Evolutionary conservation across 2,113 vertebrate genomes (phyloP), one percentile per base, ranked within the genome.

Genomic region (Melozone crissalis): DNA sequence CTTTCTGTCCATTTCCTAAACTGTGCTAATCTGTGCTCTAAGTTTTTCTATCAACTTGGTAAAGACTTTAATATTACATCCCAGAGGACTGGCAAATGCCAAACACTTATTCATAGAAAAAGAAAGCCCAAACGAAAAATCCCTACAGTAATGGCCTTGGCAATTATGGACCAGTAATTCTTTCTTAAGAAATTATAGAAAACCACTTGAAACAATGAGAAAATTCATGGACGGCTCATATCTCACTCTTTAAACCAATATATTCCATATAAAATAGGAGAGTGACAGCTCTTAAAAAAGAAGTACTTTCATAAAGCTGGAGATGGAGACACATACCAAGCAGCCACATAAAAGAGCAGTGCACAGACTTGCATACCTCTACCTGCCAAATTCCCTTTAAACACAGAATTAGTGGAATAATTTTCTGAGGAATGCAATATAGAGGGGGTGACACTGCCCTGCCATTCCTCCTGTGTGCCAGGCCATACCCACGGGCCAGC

Each of bases 301-400:
- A 12, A 66, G 19, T 30, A 35, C 27, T 52, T 88, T 57, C 15
- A 68, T 57, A 79, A 72, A 37, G 9, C 9, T 43, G 46, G 69
- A 71, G 15, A 31, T 28, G n/a, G 31, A 62, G 17, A 37, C 43
- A 31, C 0, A 0, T 17, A 33, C 22, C 35, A 46, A 55, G 44
- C 0, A 0, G 35, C 7, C 21, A 61, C 5, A 8, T 2, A 37
- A 44, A 37, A n/a, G 7, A 68, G 26, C 0, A 2, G 15, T 27
- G 15, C 31, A 28, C 4, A 37, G 13, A 5, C 35, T 51, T 67
- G 11, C 20, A 37, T 3, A 58, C 13, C 26, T 71, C 47, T 67
- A 22, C 8, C n/a, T 31, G 62, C 23, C 20, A 41, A 28, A 67
- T 67, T 82, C 30, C 23, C 15, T 33, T 84, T 59, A 91, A 75